Conservation (phyloP, 92 coral and sea anemone species). For the Porites evermanni region DNA sequence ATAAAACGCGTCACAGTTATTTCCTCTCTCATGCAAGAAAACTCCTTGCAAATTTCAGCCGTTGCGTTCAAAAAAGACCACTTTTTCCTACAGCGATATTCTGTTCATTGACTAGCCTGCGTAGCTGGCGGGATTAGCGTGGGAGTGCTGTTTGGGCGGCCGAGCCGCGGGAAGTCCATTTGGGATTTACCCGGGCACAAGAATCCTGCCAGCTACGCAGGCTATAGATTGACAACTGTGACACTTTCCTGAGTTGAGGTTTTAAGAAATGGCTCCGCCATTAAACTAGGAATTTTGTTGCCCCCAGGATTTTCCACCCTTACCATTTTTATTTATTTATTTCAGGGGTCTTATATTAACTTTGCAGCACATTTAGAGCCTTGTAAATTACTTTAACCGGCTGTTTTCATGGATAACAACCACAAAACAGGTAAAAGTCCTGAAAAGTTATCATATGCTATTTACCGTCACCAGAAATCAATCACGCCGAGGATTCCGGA, state of each 20-base stretch:
- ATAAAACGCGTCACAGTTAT: background rate
- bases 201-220: no score
- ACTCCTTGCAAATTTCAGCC: background rate
- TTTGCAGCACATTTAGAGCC: background rate
- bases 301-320: background rate
- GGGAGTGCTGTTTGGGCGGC: no score
- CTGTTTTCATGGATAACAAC: background rate
- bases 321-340: no score
- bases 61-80: background rate
- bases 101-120: no score
- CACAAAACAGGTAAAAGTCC: background rate
- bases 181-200: no score
- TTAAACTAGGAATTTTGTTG: no score
- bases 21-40: background rate
- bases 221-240: no score
- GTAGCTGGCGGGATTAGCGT: no score
- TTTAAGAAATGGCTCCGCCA: background rate
- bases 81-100: background rate
- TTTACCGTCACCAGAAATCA: background rate
- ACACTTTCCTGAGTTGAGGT: background rate
- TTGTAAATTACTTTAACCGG: background rate
- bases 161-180: no score
- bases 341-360: no score
- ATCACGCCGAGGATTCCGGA: no score
- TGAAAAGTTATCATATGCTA: background rate